phyloP scores from a whole-genome alignment of 2,797 vertebrate genomes.

The Sebastes taczanowskii region DNA sequence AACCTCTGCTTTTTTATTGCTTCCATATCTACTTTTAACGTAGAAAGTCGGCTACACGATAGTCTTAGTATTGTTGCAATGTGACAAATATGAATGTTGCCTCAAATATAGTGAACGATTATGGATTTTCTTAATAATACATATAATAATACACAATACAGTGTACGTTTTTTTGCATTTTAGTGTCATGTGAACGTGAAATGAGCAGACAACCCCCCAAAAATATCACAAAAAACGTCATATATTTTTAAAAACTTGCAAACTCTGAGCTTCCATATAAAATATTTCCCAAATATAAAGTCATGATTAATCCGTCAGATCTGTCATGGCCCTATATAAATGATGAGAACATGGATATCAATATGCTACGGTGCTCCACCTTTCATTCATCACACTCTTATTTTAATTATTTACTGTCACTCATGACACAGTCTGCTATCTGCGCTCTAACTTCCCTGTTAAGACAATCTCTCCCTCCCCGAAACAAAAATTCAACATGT shows the following conservation, averaged over 20 bases:
- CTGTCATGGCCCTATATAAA: background rate
- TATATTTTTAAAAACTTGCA: background rate
- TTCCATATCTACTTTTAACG: background rate
- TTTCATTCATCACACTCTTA: background rate
- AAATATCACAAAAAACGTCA: background rate
- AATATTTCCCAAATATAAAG: background rate
- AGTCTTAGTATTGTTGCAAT: background rate
- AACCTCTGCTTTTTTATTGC: background rate
- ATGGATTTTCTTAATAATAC: background rate
- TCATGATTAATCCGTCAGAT: background rate
- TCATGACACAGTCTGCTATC: background rate
- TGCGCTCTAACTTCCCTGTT: background rate
- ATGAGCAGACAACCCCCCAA: background rate
- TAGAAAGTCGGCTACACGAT: background rate
- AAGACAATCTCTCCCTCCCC: background rate
- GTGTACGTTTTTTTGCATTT: background rate
- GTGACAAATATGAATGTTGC: background rate
- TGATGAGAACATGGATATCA: background rate
- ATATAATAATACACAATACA: too few relatives aligned
- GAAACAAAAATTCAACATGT: background rate
- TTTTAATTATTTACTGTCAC: background rate
- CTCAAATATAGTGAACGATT: too few relatives aligned
- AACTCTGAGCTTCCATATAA: background rate
- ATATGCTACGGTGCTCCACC: background rate
- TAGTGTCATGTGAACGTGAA: background rate